Base-by-base conservation (phyloP, 2,797 vertebrate species). In the Simalia tracyae region DNA sequence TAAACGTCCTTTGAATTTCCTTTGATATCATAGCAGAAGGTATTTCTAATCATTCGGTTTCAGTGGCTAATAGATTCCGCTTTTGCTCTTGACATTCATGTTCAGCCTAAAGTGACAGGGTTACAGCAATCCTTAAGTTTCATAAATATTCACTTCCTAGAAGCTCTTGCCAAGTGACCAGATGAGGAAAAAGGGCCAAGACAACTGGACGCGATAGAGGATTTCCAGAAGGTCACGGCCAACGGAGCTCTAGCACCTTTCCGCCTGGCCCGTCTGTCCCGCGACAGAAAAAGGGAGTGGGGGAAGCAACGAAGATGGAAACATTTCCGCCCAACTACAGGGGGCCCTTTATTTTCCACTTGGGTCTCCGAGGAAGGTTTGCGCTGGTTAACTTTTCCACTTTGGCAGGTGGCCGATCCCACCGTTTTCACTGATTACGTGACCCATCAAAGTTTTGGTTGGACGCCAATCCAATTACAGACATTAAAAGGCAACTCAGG, bases 401-500 rank as follows among this genome's bases (percentile, higher is more conserved):
- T 63, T 84, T 72, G 28, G 85, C 89, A 46, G 28, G 36, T 86
- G 24, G 72, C 72, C 19, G 7, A 50, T 91, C 56, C 1, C 22
- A 11, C 31, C 31, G 42, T 24, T 57, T 81, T 8, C 66, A 36
- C 50, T 9, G 56, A 14, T 8, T 11, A 1, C 28, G 56, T 24
- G 56, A 87, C 72, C 92, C 72, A 46, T 85, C 86, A 1, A 28
- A 19, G 36, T 68, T 61, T 54, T 88, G 86, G 89, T 36, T 28
- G 76, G 76, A 3, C n/a, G 92, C 90, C 89, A 91, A 91, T 89
- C 92, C 90, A 86, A 85, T 89, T 85, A 88, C 1, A 54, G 86
- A 22, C 56, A 72, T 72, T 91, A 54, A 91, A 91, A 89, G 63
- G 86, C 86, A n/a, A 86, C 86, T 84, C 72, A 7, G 72, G 2